A percentile compares a stretch with the other conserved stretches of the same genome.
Conservation (phyloP, 2,797 vertebrate genomes). For the Sitta carolinensis region DNA sequence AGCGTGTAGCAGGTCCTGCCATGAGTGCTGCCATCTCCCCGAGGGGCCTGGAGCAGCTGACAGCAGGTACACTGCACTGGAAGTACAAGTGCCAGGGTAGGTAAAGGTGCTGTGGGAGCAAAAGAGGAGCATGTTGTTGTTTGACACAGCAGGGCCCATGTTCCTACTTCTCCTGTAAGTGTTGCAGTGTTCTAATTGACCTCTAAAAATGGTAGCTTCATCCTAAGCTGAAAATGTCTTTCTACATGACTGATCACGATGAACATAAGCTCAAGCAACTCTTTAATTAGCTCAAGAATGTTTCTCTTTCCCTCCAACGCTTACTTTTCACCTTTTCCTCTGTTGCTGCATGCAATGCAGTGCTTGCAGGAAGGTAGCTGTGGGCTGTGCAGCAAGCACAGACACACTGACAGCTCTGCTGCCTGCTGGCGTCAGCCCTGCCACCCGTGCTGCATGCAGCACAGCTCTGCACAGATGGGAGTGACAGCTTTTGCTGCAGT, state of each 20-base stretch:
- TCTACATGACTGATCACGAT: background rate
- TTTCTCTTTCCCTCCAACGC: background rate
- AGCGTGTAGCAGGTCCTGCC: background rate
- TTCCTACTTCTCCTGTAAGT: accelerated
- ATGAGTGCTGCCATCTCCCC: accelerated
- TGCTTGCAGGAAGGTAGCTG: background rate
- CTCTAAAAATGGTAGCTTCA: background rate
- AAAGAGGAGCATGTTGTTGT: background rate
- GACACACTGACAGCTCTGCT: background rate
- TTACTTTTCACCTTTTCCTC: background rate
- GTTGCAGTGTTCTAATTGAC: background rate
- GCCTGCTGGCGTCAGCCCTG: background rate
- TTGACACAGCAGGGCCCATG: accelerated
- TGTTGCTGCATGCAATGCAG: background rate
- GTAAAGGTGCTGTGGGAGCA: background rate
- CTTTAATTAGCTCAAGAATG: background rate
- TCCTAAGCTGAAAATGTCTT: background rate
- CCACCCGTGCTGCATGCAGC: background rate
- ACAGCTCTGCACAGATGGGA: background rate
- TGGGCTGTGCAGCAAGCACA: background rate
- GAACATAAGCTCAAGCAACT: background rate
- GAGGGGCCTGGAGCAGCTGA: background rate
- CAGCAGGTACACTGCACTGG: accelerated
- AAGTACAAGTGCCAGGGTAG: no score
- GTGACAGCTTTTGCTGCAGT: conserved; percentile 64